Percentiles rank a stretch among this genome's conserved stretches.
Conservation (phyloP, 2,113 vertebrate genomes). For the Neotragus moschatus region DNA sequence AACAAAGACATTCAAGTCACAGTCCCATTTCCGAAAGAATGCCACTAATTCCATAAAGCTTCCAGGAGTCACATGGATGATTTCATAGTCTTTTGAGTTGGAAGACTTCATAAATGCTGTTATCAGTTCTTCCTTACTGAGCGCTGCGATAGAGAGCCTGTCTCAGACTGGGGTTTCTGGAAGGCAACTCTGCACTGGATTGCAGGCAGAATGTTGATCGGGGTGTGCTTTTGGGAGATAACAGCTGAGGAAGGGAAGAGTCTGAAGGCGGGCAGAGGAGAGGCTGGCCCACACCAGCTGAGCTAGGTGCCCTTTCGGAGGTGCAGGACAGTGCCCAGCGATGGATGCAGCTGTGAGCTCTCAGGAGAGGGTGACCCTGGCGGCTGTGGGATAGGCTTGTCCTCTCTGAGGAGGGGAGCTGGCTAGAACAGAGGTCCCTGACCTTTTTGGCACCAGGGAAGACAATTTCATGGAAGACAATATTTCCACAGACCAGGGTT, state of each 20-base stretch:
- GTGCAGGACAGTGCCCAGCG: background rate
- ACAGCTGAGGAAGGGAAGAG: background rate
- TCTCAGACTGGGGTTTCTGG: background rate
- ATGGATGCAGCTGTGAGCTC: background rate
- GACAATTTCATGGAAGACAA: background rate
- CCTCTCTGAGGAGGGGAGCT: background rate
- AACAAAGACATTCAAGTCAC: background rate
- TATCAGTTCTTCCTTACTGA: background rate
- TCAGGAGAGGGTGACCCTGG: too few species aligned
- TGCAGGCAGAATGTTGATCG: background rate
- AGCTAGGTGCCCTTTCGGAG: background rate
- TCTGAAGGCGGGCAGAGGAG: background rate
- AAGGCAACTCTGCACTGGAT: background rate
- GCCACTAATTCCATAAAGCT: background rate
- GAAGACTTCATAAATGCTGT: background rate
- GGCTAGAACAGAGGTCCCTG: background rate
- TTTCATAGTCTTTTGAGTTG: background rate
- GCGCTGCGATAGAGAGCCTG: background rate
- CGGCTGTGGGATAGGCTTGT: background rate
- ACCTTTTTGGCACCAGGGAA: background rate
- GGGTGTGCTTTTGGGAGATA: background rate
- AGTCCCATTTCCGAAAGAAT: background rate
- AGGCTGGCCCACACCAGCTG: background rate
- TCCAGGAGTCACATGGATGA: background rate
- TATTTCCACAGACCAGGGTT: background rate